phyloP scores from a whole-genome alignment of 1,140 invertebrate species.

The Drosophila mauritiana region DNA sequence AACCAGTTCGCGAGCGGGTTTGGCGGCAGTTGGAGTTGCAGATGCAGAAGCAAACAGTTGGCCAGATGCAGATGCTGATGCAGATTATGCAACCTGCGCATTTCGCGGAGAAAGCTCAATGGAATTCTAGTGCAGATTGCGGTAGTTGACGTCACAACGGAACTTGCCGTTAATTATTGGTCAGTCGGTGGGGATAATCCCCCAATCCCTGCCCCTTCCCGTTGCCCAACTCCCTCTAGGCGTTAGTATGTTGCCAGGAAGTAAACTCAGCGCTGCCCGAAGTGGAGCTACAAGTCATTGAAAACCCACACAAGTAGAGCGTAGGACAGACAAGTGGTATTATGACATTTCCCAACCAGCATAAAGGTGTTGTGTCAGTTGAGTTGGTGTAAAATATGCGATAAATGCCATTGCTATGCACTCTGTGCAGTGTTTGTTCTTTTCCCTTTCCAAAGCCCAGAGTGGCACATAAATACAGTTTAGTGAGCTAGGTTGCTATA shows the following conservation, averaged over 20 bases:
- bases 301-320: not conserved
- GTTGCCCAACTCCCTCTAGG: no score
- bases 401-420: not conserved
- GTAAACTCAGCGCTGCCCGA: not conserved
- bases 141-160: constrained; percentile 57
- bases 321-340: constrained; percentile 32
- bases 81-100: constrained; percentile 35
- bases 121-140: constrained; percentile 54
- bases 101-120: constrained; percentile 29
- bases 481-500: no score
- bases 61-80: constrained; percentile 9
- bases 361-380: constrained; percentile 39
- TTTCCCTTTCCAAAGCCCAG: no score
- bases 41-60: constrained; percentile 1
- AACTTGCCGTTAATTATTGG: constrained; percentile 25
- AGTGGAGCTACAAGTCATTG: not conserved
- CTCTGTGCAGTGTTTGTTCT: constrained; percentile 9
- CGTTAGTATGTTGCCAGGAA: constrained; percentile 15
- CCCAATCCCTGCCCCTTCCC: no score
- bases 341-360: constrained; percentile 35
- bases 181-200: not conserved
- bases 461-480: no score
- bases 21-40: constrained; percentile 12
- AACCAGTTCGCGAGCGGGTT: constrained; percentile 34
- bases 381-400: constrained; percentile 16